Conservation (phyloP, 2,113 vertebrate genomes). For the Megatriorchis doriae region DNA sequence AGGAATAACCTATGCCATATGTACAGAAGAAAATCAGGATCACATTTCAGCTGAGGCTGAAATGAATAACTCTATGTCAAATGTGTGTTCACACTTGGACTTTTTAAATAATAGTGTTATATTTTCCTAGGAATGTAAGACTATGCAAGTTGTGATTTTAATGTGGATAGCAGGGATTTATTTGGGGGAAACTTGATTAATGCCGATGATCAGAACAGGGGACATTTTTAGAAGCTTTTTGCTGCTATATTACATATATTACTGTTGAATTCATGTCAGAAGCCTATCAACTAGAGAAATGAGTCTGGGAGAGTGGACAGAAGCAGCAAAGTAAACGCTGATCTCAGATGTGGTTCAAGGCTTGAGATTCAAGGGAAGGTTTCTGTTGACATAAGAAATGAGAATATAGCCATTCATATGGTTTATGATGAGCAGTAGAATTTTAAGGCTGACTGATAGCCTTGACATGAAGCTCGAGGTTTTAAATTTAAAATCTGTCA, state of each 20-base stretch:
- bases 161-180: background rate
- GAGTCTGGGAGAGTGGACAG: background rate
- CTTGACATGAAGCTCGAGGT: background rate
- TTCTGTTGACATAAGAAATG: constrained; percentile 1
- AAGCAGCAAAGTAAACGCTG: background rate
- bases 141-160: background rate
- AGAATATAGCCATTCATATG: background rate
- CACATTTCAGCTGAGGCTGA: background rate
- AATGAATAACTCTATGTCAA: background rate
- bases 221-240: background rate
- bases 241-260: background rate
- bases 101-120: background rate
- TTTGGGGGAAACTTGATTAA: background rate
- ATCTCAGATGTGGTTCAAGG: background rate
- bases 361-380: constrained; percentile 13
- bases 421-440: constrained; percentile 22
- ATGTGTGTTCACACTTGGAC: background rate
- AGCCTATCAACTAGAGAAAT: background rate
- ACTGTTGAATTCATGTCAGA: background rate
- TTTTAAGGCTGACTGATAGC: constrained; percentile 24
- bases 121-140: background rate
- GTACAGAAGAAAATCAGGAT: background rate
- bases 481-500: constrained; percentile 47
- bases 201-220: background rate
- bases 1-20: background rate